A percentile compares a stretch with the other conserved stretches of the same genome.
These are phyloP conservation scores for Metopolophium dirhodum DNA, from an alignment of 1,140 invertebrate genomes.

Conservation along the genomic window DNA sequence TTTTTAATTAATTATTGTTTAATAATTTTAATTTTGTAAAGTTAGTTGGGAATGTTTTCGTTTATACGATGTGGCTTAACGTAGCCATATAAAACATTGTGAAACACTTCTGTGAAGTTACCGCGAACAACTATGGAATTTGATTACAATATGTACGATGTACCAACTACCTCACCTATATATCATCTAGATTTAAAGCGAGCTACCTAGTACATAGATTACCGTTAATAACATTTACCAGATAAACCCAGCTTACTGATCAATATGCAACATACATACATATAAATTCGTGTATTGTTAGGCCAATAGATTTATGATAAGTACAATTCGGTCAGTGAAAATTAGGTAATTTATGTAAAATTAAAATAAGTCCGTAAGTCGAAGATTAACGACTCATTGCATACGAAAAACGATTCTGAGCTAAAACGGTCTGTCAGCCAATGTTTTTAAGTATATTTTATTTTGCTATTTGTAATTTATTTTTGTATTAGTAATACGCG, in stretches of 20 bases:
- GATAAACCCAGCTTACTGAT: not conserved
- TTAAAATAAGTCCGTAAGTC: too few species aligned
- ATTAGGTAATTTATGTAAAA: too few species aligned
- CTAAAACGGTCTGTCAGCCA: too few species aligned
- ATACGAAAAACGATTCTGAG: too few species aligned
- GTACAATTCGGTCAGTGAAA: too few species aligned
- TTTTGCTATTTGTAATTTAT: too few species aligned
- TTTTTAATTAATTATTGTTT: not conserved
- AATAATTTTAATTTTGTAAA: not conserved
- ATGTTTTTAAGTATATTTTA: too few species aligned
- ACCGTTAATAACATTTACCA: not conserved
- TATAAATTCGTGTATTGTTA: too few species aligned
- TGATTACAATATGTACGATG: not conserved
- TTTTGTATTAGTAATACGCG: too few species aligned
- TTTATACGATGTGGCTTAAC: not conserved
- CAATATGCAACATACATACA: not conserved
- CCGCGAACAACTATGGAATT: not conserved
- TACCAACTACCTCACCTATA: not conserved
- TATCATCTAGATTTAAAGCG: not conserved
- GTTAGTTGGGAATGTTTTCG: not conserved
- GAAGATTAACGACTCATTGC: too few species aligned
- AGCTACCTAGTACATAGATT: not conserved
- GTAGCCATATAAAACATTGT: not conserved
- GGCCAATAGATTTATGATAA: too few species aligned
- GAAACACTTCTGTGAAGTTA: not conserved